phyloP scores from a whole-genome alignment of 2,888 invertebrate genomes.

The Ophion ellenae region DNA sequence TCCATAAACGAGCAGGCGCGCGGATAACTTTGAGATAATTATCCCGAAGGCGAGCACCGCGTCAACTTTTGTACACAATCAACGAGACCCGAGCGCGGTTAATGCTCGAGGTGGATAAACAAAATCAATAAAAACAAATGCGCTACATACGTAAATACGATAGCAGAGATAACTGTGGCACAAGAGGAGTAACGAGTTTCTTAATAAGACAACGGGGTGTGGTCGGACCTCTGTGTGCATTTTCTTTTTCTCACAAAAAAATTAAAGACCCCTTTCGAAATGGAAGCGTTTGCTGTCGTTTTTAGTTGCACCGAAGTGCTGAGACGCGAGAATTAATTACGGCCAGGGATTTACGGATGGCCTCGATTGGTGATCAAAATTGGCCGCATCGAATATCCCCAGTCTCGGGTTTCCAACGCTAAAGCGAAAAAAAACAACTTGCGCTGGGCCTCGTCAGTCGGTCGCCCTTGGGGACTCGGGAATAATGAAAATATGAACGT shows the following conservation, averaged over 20 bases:
- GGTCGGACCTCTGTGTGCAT: conserved; percentile 25
- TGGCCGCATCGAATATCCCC: no score
- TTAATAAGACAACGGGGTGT: conserved; percentile 50
- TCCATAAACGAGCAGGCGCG: conserved; percentile 33
- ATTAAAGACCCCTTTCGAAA: not conserved
- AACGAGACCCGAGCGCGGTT: conserved; percentile 13
- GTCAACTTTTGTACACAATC: conserved; percentile 50
- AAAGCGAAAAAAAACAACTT: no score
- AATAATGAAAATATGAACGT: no score
- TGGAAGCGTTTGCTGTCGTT: not conserved
- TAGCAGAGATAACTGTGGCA: conserved; percentile 28
- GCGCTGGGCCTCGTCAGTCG: no score
- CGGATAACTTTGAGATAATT: conserved; percentile 60
- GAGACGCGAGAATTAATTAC: no score
- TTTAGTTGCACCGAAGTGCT: not conserved
- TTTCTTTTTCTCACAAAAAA: not conserved
- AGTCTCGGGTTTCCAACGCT: no score
- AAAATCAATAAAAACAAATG: not conserved
- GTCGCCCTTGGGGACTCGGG: no score
- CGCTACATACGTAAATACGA: conserved; percentile 50
- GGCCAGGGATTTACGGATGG: no score
- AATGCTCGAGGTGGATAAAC: not conserved
- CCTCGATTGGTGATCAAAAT: no score
- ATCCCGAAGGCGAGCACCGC: conserved; percentile 47
- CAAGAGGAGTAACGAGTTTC: conserved; percentile 33